Conservation (phyloP, 2,888 invertebrate species). For the Sericinus montela region DNA sequence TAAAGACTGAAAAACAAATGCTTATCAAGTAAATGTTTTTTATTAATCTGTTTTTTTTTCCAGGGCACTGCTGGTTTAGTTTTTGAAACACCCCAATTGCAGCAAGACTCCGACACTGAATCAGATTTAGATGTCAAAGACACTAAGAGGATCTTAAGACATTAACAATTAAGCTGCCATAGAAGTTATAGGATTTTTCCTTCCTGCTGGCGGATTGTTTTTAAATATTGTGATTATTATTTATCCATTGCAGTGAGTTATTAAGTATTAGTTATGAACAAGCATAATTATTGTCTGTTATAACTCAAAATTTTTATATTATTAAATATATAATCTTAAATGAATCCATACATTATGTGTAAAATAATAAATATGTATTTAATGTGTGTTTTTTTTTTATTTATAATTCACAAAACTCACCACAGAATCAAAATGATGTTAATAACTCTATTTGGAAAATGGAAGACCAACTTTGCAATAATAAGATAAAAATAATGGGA, state of each 20-base stretch:
- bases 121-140: conserved; percentile 55
- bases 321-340: not conserved
- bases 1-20: too few species aligned
- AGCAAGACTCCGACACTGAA: conserved; percentile 53
- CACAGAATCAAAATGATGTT: too few species aligned
- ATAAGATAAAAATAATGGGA: too few species aligned
- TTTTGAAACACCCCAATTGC: conserved; percentile 33
- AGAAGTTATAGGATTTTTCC: not conserved
- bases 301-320: not conserved
- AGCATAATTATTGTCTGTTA: conserved; percentile 34
- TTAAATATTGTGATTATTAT: conserved; percentile 4
- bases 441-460: too few species aligned
- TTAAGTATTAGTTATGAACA: conserved; percentile 34
- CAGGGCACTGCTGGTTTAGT: conserved; percentile 44
- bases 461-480: too few species aligned
- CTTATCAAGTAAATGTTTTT: too few species aligned
- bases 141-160: conserved; percentile 30
- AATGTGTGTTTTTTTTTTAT: too few species aligned
- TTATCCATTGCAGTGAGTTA: conserved; percentile 12
- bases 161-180: conserved; percentile 19
- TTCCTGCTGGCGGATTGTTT: conserved; percentile 18
- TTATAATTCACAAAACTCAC: too few species aligned
- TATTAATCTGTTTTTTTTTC: conserved; percentile 13
- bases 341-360: not conserved
- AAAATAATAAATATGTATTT: too few species aligned